Evolutionary conservation across 2,888 invertebrate species (phyloP), one percentile per base, ranked within the genome.

Genomic region (Tiphia femorata): DNA sequence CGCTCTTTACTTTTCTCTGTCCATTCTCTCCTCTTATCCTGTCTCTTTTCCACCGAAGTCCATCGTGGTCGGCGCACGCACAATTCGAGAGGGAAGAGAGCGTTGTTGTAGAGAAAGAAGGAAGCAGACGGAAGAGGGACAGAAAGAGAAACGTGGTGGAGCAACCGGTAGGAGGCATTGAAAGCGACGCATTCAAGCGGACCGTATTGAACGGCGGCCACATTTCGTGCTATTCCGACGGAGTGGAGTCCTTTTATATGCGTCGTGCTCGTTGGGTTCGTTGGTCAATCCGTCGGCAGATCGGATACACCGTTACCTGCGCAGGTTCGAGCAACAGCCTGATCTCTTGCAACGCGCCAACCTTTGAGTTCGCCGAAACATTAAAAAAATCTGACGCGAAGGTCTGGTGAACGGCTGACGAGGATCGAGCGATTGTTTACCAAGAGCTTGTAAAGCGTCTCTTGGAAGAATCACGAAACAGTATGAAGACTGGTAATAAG

Each of bases 161-260:
- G 63, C 63, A 67, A 14, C 33, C 33, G 12, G 33, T 8, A n/a
- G 12, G 62, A 66, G 58, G 64, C 54, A 72, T 74, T 76, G 75
- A 76, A 65, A 68, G 64, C 62, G 56, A 53, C 52, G 67, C 64
- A 77, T 78, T 78, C 76, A 75, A 64, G 55, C 60, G 59, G 53
- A 66, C 59, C 58, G 75, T 67, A 77, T 76, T 75, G 76, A 75
- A 75, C 67, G 69, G 63, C 58, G 55, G 58, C 64, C 72, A 65
- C 72, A 66, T 75, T 77, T 75, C 73, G 57, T 65, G 67, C 57
- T 29, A 49, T 59, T 67, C 57, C 65, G 53, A 62, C 62, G 53
- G 58, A 57, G 49, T 46, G 43, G 56, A 49, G 64, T 61, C 67
- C 70, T 65, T 70, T 70, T 67, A 67, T 67, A 61, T 62, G 70